phyloP scores from a whole-genome alignment of 2,888 invertebrate species.

The Synanthedon tipuliformis region DNA sequence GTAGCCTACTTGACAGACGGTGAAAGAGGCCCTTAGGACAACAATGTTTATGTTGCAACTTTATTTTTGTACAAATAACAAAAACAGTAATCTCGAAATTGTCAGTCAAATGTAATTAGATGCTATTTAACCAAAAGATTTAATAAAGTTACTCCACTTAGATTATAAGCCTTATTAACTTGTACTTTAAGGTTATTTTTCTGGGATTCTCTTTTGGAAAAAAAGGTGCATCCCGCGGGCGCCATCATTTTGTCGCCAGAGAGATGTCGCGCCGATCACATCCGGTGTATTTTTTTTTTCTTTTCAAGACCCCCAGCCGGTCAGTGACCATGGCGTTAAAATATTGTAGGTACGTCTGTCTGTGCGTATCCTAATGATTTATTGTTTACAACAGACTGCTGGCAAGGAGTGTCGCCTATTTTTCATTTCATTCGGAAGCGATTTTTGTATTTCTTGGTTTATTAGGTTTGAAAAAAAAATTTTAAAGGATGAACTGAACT shows the following conservation, averaged over 20 bases:
- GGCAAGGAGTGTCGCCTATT: not conserved
- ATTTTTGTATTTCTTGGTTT: not conserved
- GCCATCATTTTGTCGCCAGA: conserved; percentile 57
- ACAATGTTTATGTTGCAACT: not conserved
- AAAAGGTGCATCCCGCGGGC: conserved; percentile 36
- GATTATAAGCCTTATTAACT: not conserved
- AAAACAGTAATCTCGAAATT: conserved; percentile 10
- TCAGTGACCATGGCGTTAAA: conserved; percentile 45
- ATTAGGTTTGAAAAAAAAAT: too few species aligned
- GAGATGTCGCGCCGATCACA: conserved; percentile 52
- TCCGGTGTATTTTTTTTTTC: conserved; percentile 41
- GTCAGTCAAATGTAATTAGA: conserved; percentile 17
- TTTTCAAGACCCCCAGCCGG: conserved; percentile 24
- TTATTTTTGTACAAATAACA: not conserved
- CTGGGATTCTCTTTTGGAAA: conserved; percentile 10
- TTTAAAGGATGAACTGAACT: too few species aligned
- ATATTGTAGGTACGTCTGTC: conserved; percentile 32
- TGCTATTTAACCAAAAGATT: conserved; percentile 8
- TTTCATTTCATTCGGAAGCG: not conserved
- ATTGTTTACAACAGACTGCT: conserved; percentile 19
- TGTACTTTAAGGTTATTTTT: not conserved
- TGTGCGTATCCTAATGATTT: conserved; percentile 44
- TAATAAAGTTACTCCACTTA: not conserved
- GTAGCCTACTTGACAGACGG: too few species aligned
- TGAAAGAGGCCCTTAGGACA: too few species aligned